Conservation (phyloP, 2,113 vertebrate genomes). For the Menura novaehollandiae region DNA sequence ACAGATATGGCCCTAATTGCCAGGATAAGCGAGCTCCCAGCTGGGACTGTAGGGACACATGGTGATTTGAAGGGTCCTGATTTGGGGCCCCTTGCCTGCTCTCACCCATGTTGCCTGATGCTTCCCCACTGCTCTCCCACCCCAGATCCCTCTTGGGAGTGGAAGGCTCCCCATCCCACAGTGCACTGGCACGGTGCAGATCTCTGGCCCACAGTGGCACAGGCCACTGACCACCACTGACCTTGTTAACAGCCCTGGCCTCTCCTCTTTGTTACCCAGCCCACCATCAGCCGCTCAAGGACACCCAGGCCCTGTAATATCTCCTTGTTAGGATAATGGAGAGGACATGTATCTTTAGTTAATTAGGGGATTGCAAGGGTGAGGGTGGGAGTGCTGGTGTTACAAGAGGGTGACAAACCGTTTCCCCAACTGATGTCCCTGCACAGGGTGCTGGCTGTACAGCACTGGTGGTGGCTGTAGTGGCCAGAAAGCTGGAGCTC, state of each 20-base stretch:
- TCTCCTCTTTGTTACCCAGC: not conserved
- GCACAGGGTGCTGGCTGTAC: slow-evolving; percentile 93
- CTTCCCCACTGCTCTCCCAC: not conserved
- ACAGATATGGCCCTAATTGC: not conserved
- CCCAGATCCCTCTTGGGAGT: no score
- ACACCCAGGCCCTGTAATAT: not conserved
- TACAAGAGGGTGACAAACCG: accelerated
- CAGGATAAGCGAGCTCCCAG: not conserved
- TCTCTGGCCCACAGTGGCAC: not conserved
- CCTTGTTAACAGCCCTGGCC: not conserved
- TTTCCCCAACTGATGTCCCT: not conserved
- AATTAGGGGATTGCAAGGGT: not conserved
- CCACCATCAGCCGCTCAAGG: not conserved
- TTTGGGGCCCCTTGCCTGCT: not conserved
- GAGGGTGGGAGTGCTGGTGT: not conserved
- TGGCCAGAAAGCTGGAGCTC: slow-evolving; percentile 96
- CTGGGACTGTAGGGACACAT: not conserved
- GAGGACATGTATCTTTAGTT: not conserved
- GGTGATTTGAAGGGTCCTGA: not conserved
- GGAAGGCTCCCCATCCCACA: not conserved
- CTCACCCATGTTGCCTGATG: not conserved
- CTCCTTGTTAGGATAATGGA: not conserved
- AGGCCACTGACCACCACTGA: not conserved
- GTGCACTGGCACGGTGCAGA: not conserved
- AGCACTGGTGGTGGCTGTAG: slow-evolving; percentile 95